Percentiles rank a stretch among this genome's conserved stretches.
Evolutionary conservation across 2,888 invertebrate genomes (phyloP).

Genomic region (Euzophera pinguis): DNA sequence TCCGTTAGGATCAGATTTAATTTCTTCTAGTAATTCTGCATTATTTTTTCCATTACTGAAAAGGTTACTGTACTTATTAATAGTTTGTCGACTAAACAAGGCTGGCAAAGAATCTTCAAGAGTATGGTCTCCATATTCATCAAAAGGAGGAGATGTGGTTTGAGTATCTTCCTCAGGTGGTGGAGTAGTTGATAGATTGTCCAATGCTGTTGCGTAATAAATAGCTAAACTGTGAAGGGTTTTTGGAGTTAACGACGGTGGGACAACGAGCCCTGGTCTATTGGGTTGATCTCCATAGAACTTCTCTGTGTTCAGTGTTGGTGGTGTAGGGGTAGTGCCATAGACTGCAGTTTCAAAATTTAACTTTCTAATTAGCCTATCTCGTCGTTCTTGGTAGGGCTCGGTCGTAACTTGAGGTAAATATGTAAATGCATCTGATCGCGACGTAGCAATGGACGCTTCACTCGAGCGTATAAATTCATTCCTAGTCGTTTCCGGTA

Average conservation of each 20-base stretch:
- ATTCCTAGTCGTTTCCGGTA: slow-evolving; percentile 53
- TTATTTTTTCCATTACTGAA: slow-evolving; percentile 57
- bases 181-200: slow-evolving; percentile 72
- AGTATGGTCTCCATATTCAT: slow-evolving; percentile 50
- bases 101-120: slow-evolving; percentile 77
- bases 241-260: slow-evolving; percentile 87
- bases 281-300: slow-evolving; percentile 62
- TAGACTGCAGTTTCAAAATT: slow-evolving; percentile 70
- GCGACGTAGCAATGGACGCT: slow-evolving; percentile 43
- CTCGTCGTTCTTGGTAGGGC: slow-evolving; percentile 82
- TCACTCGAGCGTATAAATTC: slow-evolving; percentile 37
- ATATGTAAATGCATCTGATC: slow-evolving; percentile 43
- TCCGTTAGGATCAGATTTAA: slow-evolving; percentile 62
- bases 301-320: slow-evolving; percentile 66
- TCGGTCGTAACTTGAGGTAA: slow-evolving; percentile 48
- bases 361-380: slow-evolving; percentile 85
- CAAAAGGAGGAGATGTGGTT: slow-evolving; percentile 47
- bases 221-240: slow-evolving; percentile 88
- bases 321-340: slow-evolving; percentile 51
- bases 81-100: slow-evolving; percentile 83
- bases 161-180: slow-evolving; percentile 56
- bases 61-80: slow-evolving; percentile 80
- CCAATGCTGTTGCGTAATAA: slow-evolving; percentile 87
- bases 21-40: slow-evolving; percentile 58
- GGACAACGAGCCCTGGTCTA: slow-evolving; percentile 83